Base-by-base conservation (phyloP, 2,888 invertebrate species). In the Hydrotaea diabolus region DNA sequence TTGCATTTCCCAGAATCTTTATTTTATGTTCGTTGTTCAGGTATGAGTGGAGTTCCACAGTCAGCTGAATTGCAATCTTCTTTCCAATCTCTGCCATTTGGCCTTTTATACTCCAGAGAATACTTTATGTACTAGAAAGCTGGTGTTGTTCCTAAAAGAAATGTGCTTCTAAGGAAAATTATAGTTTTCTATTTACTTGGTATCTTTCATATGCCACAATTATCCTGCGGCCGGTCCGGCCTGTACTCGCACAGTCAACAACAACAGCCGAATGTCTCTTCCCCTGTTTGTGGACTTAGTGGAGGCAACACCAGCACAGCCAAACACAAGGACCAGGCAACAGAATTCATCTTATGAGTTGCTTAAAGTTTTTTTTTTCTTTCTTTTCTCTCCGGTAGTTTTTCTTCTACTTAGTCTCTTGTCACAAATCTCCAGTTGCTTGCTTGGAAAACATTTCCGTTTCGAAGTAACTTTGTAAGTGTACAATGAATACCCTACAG, bases 161-260 rank as follows among this genome's bases (percentile, higher is more conserved):
- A 53, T 49, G 15, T 69, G 15, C 21, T 66, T 46, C 21, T 23
- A 43, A 43, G 15, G 66, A 66, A 66, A 43, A 73, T 73, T 73
- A 74, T 26, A 74, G 43, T 74, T 46, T 74, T 74, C 39, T 62
- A 74, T 74, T 59, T 74, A 74, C 71, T 71, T 9, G 15, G 46
- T 46, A 57, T 55, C 36, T 55, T 19, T 15, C 59, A 74, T 59
- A 59, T 26, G 26, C 59, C 46, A 62, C 46, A 74, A 74, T 62
- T 74, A 74, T 74, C 74, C 59, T 59, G 46, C 26, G 46, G 59
- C 46, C 59, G 21, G 72, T n/a, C 53, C 36, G 9, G 49, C 9
- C 49, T 57, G 57, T 74, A 21, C 26, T 46, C 23, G 23, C 26
- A 59, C 13, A 59, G 59, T 59, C 21, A 21, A 55, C 55, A 19